Evolutionary conservation across 2,113 vertebrate genomes (phyloP).

Genomic region (Prunella fulvescens): DNA sequence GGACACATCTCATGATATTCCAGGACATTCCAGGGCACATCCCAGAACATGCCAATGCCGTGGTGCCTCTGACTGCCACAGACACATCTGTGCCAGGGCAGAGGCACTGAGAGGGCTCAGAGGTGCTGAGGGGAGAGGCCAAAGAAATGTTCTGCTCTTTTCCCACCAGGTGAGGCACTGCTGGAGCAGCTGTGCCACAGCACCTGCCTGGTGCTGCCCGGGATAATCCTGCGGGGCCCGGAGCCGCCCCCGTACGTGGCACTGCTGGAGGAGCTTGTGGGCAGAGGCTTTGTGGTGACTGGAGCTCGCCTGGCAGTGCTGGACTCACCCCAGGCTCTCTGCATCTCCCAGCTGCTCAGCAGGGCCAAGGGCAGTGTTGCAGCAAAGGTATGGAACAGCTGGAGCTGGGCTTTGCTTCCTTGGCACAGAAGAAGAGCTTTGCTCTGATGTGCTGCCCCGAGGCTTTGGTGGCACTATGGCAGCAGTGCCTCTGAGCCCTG

Average conservation of each 20-base stretch:
- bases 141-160: not conserved
- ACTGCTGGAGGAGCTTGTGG: conserved; percentile 55
- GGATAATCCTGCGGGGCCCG: conserved; percentile 7
- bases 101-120: not conserved
- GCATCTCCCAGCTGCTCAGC: conserved; percentile 24
- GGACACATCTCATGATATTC: not conserved
- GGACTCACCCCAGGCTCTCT: conserved; percentile 31
- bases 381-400: conserved; percentile 14
- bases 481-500: not conserved
- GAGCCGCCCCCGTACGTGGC: conserved; percentile 45
- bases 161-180: not conserved
- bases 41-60: not conserved
- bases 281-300: conserved; percentile 67
- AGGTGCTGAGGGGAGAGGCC: not conserved
- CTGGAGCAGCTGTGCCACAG: conserved; percentile 62
- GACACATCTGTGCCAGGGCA: not conserved
- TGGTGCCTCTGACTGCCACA: rapidly evolving
- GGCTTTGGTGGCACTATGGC: not conserved
- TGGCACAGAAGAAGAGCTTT: not conserved
- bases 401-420: not conserved
- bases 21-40: not conserved
- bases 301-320: conserved; percentile 57
- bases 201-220: conserved; percentile 71
- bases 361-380: not conserved
- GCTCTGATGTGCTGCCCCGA: not conserved